Base-by-base conservation (phyloP, 2,888 invertebrate species). In the Myathropa florea region DNA sequence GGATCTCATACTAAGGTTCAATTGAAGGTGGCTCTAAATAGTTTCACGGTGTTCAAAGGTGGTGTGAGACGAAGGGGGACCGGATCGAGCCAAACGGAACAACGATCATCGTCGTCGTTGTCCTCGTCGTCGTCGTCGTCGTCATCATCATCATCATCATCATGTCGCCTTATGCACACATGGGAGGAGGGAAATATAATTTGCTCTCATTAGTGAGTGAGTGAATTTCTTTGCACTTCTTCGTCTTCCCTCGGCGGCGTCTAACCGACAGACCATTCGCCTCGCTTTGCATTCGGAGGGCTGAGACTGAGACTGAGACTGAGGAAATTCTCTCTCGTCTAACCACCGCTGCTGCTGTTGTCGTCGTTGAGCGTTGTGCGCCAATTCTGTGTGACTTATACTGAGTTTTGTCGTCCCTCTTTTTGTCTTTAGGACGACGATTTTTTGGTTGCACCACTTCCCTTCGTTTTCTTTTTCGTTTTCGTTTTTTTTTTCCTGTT, bases 151-250 rank as follows among this genome's bases (percentile, higher is more conserved):
- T 75, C 75, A 79, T 76, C 84, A 80, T 80, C 84, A 84, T 88
- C 88, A 88, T 88, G 80, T 80, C 80, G 88, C 83, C 88, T 88
- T 88, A 87, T 88, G 70, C 88, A 88, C 88, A 88, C 84, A 88
- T 83, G 78, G 84, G 83, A 85, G 85, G 83, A 83, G 75, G 82
- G 61, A 78, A 83, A 88, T 88, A 88, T 88, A 88, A 88, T 88
- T 88, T 88, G 88, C 88, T 88, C 88, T 88, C 88, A 88, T 88
- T 88, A 88, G 88, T 88, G 88, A 88, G 83, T 83, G 88, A 88
- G 83, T 88, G 88, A 88, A 88, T 88, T 88, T 88, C 88, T 88
- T 88, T 88, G 85, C 86, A 86, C 88, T 88, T 88, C 88, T 82
- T 85, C 77, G 82, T 81, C 85, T 68, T 82, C 82, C 77, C 78